Conservation (phyloP, 2,113 vertebrate species). For the Elgaria multicarinata region DNA sequence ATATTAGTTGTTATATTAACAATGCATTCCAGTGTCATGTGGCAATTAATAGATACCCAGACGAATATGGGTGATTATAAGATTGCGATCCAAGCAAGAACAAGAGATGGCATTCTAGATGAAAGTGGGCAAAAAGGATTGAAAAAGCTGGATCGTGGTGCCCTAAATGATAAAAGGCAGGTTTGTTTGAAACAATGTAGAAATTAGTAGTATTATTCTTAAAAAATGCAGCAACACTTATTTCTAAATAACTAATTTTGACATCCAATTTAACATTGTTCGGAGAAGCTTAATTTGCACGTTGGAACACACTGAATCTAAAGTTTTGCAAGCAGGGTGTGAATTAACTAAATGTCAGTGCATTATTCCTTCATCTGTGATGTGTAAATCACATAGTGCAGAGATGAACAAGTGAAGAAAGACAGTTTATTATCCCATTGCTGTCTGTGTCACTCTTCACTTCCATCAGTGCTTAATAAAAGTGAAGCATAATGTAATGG, state of each 20-base stretch:
- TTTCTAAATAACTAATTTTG: constrained; percentile 46
- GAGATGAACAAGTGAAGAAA: constrained; percentile 2
- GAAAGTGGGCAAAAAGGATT: neutral
- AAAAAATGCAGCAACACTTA: constrained; percentile 21
- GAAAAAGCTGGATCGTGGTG: neutral
- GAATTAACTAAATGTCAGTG: constrained; percentile 44
- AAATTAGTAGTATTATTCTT: constrained; percentile 1
- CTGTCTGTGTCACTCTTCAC: neutral
- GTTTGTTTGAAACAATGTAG: constrained; percentile 51
- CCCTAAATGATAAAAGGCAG: constrained; percentile 48
- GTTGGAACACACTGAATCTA: constrained; percentile 46
- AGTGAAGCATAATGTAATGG: neutral
- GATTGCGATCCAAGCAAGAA: neutral
- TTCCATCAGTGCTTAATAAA: neutral
- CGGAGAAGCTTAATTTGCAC: constrained; percentile 63
- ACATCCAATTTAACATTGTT: constrained; percentile 61
- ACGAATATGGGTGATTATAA: neutral
- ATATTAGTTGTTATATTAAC: neutral
- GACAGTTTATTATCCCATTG: constrained; percentile 18
- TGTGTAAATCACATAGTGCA: constrained; percentile 20
- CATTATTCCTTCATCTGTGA: constrained; percentile 41
- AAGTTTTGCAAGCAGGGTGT: constrained; percentile 57
- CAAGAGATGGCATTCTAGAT: neutral
- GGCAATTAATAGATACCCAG: neutral
- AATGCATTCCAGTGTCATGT: neutral